Evolutionary conservation across 2,797 vertebrate genomes (phyloP), one percentile per base, ranked within the genome.

Genomic region (Thripadectes ignobilis): DNA sequence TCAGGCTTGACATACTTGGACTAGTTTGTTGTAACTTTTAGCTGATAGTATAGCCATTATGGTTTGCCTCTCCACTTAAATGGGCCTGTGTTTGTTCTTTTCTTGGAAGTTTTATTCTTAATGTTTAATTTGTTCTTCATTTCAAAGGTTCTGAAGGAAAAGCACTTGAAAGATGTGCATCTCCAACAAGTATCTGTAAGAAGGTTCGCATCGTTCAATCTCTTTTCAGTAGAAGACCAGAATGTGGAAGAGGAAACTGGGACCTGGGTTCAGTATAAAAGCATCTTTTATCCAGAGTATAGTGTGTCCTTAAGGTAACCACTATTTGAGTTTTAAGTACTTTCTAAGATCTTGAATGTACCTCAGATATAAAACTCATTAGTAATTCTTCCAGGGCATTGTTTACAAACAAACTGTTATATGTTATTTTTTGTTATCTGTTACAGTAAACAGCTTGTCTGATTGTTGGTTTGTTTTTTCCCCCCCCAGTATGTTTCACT

Each of bases 191-290:
- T 99, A 67, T 99, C 99, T 74, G 98, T 99, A 39, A 98, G 99
- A 97, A 98, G 99, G 96, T 99, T 99, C 54, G 97, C 99, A 84
- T 98, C 99, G 0, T 99, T 99, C 98, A 98, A 98, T 97, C 98
- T 99, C 88, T 99, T 99, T 97, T 98, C 98, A 89, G 95, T 98
- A 95, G 98, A 97, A 88, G 97, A 97, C 45, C 83, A 81, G 95
- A 97, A 98, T 41, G 80, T 86, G 4, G 97, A 98, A 93, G 98
- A 98, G 91, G 98, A 98, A 85, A 92, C 95, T 57, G 98, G 96
- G 89, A 97, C 97, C 59, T 99, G 99, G 99, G 96, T 99, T 97
- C 98, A 98, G 92, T 99, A 99, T 95, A 98, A 97, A 98, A 99
- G 99, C 98, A 95, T 99, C 96, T 98, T 96, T 97, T 98, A 98